These are phyloP conservation scores for Chloropsis hardwickii DNA, from an alignment of 2,113 vertebrate species.

Conservation along the genomic window DNA sequence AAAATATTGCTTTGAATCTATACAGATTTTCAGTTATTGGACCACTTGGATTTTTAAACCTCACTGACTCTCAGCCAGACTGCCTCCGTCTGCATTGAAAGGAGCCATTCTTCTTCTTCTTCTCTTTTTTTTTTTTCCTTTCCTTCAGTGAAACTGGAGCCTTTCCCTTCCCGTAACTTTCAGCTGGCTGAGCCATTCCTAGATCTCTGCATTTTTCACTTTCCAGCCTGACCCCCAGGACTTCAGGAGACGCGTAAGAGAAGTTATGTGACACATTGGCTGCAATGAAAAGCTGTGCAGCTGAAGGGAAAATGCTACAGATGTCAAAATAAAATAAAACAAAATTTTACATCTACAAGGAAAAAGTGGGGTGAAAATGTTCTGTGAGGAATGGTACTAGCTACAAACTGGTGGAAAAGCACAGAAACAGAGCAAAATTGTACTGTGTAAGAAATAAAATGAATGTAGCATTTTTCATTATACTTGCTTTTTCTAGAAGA, in stretches of 20 bases:
- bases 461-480: not conserved
- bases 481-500: not conserved
- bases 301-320: not conserved
- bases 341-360: not conserved
- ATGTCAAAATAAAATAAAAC: not conserved
- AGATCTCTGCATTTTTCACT: slow-evolving; percentile 60
- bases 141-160: slow-evolving; percentile 68
- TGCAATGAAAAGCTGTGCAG: not conserved
- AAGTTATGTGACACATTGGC: slow-evolving; percentile 54
- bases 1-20: slow-evolving; percentile 61
- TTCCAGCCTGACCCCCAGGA: slow-evolving; percentile 58
- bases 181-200: slow-evolving; percentile 56
- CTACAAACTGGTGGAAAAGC: not conserved
- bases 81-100: slow-evolving; percentile 63
- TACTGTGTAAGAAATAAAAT: not conserved
- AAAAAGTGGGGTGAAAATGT: not conserved
- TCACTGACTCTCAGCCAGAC: slow-evolving; percentile 60
- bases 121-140: not conserved
- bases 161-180: slow-evolving; percentile 70
- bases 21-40: slow-evolving; percentile 70
- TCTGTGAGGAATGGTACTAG: not conserved
- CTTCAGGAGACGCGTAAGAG: slow-evolving; percentile 14
- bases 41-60: slow-evolving; percentile 63
- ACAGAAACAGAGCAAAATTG: not conserved
- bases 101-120: slow-evolving; percentile 65